Percentiles rank a stretch among this genome's conserved stretches.
Conservation (phyloP, 2,113 vertebrate species). For the Poeciliopsis turrubarensis region DNA sequence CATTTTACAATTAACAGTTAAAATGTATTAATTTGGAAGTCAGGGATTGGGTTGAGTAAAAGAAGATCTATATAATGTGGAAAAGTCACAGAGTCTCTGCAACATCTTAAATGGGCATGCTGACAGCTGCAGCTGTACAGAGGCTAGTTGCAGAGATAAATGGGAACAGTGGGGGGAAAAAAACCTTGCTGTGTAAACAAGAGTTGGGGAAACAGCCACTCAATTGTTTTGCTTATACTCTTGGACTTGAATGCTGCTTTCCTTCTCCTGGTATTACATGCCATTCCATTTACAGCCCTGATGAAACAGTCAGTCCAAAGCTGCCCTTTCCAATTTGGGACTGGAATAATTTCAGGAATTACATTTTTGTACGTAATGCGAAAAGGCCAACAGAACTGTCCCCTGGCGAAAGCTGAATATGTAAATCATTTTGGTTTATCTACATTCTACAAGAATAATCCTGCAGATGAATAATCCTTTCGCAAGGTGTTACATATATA, state of each 20-base stretch:
- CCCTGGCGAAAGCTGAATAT: not conserved
- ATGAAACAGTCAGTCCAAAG: constrained; percentile 50
- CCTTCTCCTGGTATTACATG: constrained; percentile 79
- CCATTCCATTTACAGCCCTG: constrained; percentile 89
- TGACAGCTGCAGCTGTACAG: constrained; percentile 15
- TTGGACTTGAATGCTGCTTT: constrained; percentile 77
- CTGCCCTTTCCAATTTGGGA: constrained; percentile 65
- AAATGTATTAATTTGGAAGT: constrained; percentile 14
- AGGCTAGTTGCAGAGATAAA: constrained; percentile 38
- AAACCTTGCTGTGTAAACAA: constrained; percentile 66
- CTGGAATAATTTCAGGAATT: constrained; percentile 45
- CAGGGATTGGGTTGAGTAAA: constrained; percentile 6
- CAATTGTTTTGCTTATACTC: constrained; percentile 70
- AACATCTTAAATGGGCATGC: constrained; percentile 73
- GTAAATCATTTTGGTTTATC: not conserved
- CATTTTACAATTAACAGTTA: not conserved
- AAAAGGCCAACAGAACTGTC: constrained; percentile 11
- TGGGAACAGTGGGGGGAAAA: constrained; percentile 26
- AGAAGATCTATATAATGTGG: not conserved
- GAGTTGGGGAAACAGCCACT: constrained; percentile 68
- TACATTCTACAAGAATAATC: not conserved
- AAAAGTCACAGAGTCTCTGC: not conserved
- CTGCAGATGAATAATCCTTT: not conserved
- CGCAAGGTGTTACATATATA: not conserved
- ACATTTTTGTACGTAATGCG: constrained; percentile 14